Evolutionary conservation across 1,140 invertebrate species (phyloP).

Genomic region (Brachionus rotundiformis): DNA sequence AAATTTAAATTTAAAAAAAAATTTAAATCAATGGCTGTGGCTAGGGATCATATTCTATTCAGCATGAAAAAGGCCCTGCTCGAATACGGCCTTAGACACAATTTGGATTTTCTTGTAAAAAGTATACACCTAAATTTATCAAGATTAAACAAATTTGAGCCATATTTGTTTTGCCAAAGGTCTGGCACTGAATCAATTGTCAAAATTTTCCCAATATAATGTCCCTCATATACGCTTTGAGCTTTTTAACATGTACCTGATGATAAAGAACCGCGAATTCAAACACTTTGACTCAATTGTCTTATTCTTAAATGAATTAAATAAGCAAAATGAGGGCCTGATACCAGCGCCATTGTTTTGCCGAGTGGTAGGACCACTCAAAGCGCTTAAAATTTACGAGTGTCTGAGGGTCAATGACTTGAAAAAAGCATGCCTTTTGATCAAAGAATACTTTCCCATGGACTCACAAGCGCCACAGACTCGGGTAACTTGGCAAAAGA

Average conservation of each 20-base stretch:
- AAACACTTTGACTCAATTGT: constrained; percentile 3
- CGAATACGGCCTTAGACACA: constrained; percentile 7
- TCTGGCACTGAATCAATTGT: not conserved
- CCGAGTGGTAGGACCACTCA: not conserved
- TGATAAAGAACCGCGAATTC: constrained; percentile 27
- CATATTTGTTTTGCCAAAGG: not conserved
- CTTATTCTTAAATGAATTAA: constrained; percentile 7
- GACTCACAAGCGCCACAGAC: not conserved
- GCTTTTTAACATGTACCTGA: constrained; percentile 10
- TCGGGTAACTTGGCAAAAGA: not conserved
- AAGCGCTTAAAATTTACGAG: constrained; percentile 29
- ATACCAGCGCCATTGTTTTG: not conserved
- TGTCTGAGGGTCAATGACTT: not conserved
- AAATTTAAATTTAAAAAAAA: not conserved
- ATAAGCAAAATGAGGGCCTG: not conserved
- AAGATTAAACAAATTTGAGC: not conserved
- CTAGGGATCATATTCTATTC: not conserved
- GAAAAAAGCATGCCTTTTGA: not conserved
- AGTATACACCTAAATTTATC: not conserved
- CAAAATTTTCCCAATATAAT: constrained; percentile 32
- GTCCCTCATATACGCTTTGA: not conserved
- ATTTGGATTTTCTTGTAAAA: constrained; percentile 12
- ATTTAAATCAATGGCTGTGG: not conserved
- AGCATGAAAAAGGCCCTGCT: constrained; percentile 17
- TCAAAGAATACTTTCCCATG: constrained; percentile 39